Evolutionary conservation across 2,888 invertebrate species (phyloP), one percentile per base, ranked within the genome.

Genomic region (Diogma glabrata): DNA sequence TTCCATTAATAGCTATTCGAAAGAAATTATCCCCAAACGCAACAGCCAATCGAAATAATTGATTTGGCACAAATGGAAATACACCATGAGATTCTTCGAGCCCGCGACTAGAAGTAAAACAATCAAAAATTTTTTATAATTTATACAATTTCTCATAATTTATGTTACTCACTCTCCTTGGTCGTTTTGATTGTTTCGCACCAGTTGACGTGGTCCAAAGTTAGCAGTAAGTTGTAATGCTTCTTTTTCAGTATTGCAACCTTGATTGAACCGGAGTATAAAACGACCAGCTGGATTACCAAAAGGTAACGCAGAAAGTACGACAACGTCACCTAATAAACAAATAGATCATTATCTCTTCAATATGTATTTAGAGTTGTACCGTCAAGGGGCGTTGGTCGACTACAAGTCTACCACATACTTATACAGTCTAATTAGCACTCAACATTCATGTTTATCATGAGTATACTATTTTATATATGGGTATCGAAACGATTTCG

Each of bases 11-110:
- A 3, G 68, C 70, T 3, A 70, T 67, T 1, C 65, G 51, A 28
- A 70, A 66, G 55, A 66, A 64, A 1, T 63, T 64, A 51, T 67
- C 67, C 3, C 68, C 64, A 51, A 70, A 66, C 5, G 66, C 70
- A 38, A 70, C 57, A 1, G 67, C 70, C 43, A 70, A 56, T 48
- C 64, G 66, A 36, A 70, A 70, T 53, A 69, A 66, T 52, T 70
- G 67, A 59, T 70, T 65, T 23, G 68, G 64, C 1, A 60, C 60
- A 47, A 70, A 70, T 16, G 70, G 70, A 53, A 70, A 70, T 2
- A 64, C 65, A 1, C 68, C 67, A 38, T 65, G 63, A 2, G 67
- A 64, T 53, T 70, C 69, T 57, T 70, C 70, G 0, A 23, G 49
- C 1, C 67, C 66, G 54, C 67, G 69, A 19, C 69, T 69, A 19